These are phyloP conservation scores for Nymphicus hollandicus DNA, from an alignment of 2,113 vertebrate genomes.

Conservation along the genomic window DNA sequence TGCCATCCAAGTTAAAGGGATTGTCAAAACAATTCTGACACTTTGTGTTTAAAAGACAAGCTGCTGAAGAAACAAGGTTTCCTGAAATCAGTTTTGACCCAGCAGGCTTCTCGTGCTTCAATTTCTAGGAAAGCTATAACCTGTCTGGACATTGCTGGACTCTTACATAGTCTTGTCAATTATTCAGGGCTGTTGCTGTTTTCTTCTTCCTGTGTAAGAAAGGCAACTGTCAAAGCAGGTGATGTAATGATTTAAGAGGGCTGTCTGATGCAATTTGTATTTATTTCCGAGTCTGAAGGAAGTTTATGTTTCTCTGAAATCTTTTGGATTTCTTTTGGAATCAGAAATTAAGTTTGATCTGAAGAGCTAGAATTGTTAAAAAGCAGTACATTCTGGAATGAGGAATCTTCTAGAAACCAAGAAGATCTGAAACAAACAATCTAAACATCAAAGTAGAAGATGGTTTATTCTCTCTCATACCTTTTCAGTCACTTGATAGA, in stretches of 20 bases:
- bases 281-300: neutral
- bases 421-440: neutral
- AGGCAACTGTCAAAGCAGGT: neutral
- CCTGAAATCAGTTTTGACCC: neutral
- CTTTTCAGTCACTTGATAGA: neutral
- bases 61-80: neutral
- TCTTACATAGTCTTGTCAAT: neutral
- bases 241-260: neutral
- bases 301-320: neutral
- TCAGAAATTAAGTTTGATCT: neutral
- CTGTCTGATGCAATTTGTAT: neutral
- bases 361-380: neutral
- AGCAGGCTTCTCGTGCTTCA: neutral
- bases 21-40: neutral
- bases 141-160: neutral
- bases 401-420: neutral
- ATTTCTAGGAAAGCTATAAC: neutral
- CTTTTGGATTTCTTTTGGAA: neutral
- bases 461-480: neutral
- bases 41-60: slow-evolving; percentile 11
- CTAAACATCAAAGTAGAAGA: neutral
- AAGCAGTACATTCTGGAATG: neutral
- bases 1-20: neutral
- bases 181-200: neutral
- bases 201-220: neutral